phyloP scores from a whole-genome alignment of 1,140 invertebrate genomes.

The Lepeophtheirus salmonis region DNA sequence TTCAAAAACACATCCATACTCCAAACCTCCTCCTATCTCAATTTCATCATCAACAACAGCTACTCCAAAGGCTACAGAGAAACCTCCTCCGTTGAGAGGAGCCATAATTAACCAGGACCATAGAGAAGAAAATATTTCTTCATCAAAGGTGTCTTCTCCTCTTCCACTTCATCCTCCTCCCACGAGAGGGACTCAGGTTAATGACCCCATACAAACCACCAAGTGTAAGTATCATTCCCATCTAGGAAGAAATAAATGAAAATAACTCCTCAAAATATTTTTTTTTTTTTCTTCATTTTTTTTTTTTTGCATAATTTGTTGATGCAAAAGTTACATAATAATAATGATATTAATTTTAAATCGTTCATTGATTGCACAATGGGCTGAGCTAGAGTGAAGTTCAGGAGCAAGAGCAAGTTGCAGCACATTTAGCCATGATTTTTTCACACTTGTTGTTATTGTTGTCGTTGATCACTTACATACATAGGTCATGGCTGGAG shows the following conservation, averaged over 20 bases:
- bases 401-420: no score
- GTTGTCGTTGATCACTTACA: no score
- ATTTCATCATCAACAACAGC: slow-evolving; percentile 16
- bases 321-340: no score
- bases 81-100: slow-evolving; percentile 13
- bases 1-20: neutral
- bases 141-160: slow-evolving; percentile 19
- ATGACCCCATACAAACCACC: no score
- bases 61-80: slow-evolving; percentile 13
- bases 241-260: slow-evolving; percentile 12
- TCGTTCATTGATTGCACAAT: no score
- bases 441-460: no score
- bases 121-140: slow-evolving; percentile 19
- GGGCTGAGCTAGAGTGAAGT: no score
- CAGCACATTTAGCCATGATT: no score
- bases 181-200: no score
- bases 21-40: neutral
- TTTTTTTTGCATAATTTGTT: no score
- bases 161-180: slow-evolving; percentile 16
- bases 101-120: slow-evolving; percentile 12
- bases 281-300: neutral
- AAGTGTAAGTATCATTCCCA: slow-evolving; percentile 8
- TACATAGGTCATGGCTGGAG: no score
- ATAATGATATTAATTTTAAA: no score
- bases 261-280: neutral